Evolutionary conservation across 2,797 vertebrate genomes (phyloP), one percentile per base, ranked within the genome.

Genomic region (Pelodytes ibericus): DNA sequence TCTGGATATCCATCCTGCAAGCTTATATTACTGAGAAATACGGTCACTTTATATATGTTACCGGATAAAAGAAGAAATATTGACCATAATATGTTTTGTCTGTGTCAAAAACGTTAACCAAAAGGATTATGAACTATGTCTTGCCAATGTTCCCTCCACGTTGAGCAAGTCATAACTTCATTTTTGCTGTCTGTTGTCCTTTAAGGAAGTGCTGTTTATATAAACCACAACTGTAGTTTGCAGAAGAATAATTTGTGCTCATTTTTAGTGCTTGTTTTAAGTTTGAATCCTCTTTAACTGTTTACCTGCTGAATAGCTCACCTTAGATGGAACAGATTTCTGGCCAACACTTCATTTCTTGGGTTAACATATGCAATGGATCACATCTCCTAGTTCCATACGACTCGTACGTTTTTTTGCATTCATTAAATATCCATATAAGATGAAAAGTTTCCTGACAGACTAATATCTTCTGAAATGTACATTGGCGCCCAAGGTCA

Each of bases 401-500:
- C 56, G 18, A 24, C 53, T 65, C 11, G 58, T 71, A 56, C 16
- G 49, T 63, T 53, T 69, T n/a, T 65, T 49, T 77, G 59, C 49
- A 39, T 81, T 81, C 79, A 84, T 84, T 85, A 81, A 74, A 81
- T 72, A 49, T 81, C 66, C 73, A 25, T 49, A 20, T 78, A 81
- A 79, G 81, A 78, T 76, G 61, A 81, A 78, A 79, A 33, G 65
- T 80, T 85, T 85, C 75, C 65, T 79, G 72, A 67, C 74, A 83
- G n/a, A 82, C 26, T 71, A 82, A 62, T 82, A 80, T 79, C 2
- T 0, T 58, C 66, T 69, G 33, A 80, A 85, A 59, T 79, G 41
- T 70, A 25, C 76, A 81, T 79, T 62, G 77, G 53, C 24, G 64
- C 70, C 74, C 83, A 86, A 88, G 85, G 84, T 88, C 82, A 80